Conservation (phyloP, 2,797 vertebrate species). For the Danio kyathit region DNA sequence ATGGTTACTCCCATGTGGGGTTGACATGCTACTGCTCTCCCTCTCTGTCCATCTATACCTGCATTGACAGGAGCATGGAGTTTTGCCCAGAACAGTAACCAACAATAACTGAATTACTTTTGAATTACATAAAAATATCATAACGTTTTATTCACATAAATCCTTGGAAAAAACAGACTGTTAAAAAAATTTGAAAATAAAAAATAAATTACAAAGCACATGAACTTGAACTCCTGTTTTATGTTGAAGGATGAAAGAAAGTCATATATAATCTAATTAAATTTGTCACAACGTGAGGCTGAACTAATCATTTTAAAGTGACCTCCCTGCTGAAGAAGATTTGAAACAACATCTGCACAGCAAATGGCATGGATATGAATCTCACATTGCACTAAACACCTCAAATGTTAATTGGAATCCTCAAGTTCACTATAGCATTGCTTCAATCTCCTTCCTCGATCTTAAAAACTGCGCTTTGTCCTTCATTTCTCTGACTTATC, state of each 20-base stretch:
- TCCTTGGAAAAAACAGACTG: not conserved
- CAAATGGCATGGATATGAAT: not conserved
- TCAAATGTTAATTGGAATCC: slow-evolving; percentile 29
- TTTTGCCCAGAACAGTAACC: too few relatives aligned
- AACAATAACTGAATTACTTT: too few relatives aligned
- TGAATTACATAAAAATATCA: too few relatives aligned
- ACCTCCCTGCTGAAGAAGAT: not conserved
- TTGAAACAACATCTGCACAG: not conserved
- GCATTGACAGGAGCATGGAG: too few relatives aligned
- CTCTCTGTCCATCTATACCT: too few relatives aligned
- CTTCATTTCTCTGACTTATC: slow-evolving; percentile 41
- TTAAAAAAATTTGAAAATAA: too few relatives aligned
- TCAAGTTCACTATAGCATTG: slow-evolving; percentile 11
- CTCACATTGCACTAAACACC: slow-evolving; percentile 21
- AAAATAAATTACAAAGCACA: not conserved
- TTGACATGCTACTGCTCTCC: not conserved
- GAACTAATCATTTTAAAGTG: slow-evolving; percentile 11
- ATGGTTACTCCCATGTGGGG: too few relatives aligned
- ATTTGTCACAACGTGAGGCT: not conserved
- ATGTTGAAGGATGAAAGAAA: not conserved
- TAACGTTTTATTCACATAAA: not conserved
- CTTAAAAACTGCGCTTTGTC: slow-evolving; percentile 34
- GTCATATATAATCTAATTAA: too few relatives aligned
- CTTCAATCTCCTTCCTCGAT: slow-evolving; percentile 20
- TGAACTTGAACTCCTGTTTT: not conserved